phyloP scores from a whole-genome alignment of 2,888 invertebrate genomes.

The Neria commutata region DNA sequence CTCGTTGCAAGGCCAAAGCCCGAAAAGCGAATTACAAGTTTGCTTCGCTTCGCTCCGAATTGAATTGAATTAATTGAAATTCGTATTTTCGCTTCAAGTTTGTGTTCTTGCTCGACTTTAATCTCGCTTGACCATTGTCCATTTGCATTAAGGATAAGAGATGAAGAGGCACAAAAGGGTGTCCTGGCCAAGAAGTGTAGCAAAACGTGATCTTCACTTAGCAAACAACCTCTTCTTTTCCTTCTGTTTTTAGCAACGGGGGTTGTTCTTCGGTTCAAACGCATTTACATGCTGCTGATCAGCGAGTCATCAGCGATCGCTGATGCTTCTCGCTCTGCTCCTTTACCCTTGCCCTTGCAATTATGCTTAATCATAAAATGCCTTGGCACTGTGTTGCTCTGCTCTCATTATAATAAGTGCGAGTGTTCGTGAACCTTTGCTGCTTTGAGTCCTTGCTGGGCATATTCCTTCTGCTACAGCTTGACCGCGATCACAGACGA shows the following conservation, averaged over 20 bases:
- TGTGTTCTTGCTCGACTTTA: slow-evolving; percentile 21
- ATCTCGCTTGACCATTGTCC: slow-evolving; percentile 42
- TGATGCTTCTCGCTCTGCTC: not conserved
- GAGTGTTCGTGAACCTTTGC: slow-evolving; percentile 26
- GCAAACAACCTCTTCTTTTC: not conserved
- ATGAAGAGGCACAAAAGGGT: not conserved
- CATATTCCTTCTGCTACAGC: not conserved
- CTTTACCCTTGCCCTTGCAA: not conserved
- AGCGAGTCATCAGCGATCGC: not conserved
- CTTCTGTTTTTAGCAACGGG: not conserved
- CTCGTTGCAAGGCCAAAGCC: slow-evolving; percentile 6
- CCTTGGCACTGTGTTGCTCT: slow-evolving; percentile 16
- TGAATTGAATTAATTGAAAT: slow-evolving; percentile 39
- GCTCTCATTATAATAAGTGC: slow-evolving; percentile 38
- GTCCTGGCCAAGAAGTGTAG: too few species aligned
- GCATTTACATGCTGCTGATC: not conserved
- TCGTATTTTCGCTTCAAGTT: slow-evolving; percentile 23
- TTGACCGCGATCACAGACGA: not conserved
- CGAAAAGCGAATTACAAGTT: slow-evolving; percentile 2
- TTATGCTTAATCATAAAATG: too few species aligned
- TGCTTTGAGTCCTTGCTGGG: not conserved
- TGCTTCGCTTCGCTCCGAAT: slow-evolving; percentile 4
- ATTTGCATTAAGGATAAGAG: slow-evolving; percentile 25
- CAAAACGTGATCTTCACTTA: not conserved
- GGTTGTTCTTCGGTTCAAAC: slow-evolving; percentile 5